Percentiles rank a stretch among this genome's conserved stretches.
Conservation (phyloP, 2,113 vertebrate species). For the Albula glossodonta region DNA sequence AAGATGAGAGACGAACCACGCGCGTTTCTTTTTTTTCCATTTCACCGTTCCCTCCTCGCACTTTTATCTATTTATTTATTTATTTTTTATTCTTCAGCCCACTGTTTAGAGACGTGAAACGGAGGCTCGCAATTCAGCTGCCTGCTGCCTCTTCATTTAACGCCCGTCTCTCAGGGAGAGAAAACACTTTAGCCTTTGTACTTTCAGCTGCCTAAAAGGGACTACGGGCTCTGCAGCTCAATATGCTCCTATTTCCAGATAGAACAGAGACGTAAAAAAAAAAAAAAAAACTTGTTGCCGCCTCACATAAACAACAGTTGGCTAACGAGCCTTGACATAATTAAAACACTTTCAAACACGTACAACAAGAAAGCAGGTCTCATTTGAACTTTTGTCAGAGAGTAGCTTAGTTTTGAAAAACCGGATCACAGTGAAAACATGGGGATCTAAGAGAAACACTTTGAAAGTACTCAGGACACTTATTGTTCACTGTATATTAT, state of each 20-base stretch:
- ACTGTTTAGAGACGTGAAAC: background rate
- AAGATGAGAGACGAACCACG: background rate
- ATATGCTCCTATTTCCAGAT: background rate
- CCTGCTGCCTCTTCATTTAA: background rate
- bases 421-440: background rate
- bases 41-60: background rate
- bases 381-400: background rate
- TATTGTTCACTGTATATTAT: background rate
- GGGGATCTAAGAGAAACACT: background rate
- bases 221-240: background rate
- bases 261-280: background rate
- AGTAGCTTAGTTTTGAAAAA: background rate
- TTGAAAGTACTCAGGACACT: background rate
- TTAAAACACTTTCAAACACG: background rate
- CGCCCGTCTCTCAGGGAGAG: background rate
- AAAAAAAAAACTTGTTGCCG: background rate
- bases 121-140: background rate
- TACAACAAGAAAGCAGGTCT: background rate
- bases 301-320: background rate
- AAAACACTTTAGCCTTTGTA: background rate
- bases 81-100: background rate
- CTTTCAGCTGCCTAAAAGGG: background rate
- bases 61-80: background rate
- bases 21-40: background rate
- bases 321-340: background rate